Evolutionary conservation across 2,888 invertebrate species (phyloP), one percentile per base, ranked within the genome.

Genomic region (Antheraea assamensis): DNA sequence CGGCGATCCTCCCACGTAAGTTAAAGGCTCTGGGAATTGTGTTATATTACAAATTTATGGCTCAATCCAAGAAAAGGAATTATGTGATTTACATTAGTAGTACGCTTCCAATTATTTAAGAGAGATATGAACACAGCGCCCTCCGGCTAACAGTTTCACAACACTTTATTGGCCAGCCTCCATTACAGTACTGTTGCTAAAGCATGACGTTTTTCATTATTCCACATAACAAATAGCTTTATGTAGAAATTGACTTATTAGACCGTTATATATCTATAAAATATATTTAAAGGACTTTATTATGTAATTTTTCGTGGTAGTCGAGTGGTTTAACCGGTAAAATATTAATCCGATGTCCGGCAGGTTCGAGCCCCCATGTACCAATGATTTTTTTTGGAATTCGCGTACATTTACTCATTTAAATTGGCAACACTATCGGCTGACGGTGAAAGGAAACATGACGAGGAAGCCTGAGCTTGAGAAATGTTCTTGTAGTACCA

Each of bases 51-150:
- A 79, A 87, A 87, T 90, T 91, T 92, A 92, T 91, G 86, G 84
- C 89, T 91, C 89, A 90, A 92, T 91, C 88, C 83, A 78, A 79
- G 83, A 85, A 89, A 85, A 87, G 88, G 86, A 89, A 88, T 87
- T 89, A 90, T 90, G 86, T 81, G 83, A 86, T 87, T 82, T 77
- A 83, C 87, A 91, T 92, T 90, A 91, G 90, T 87, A 90, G 88
- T 87, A 83, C 85, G 85, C 88, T 88, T 91, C 89, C 87, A 89
- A 91, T 91, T 91, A 92, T 92, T 91, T 89, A 91, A 87, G 86
- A 88, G 85, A 82, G 82, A 82, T 78, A 74, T 78, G 68, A 68
- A 68, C 81, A 81, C 80, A 78, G 82, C 81, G 87, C 86, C 85
- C 83, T 84, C 86, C 81, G 82, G 88, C 87, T 72, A 78, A 73